Evolutionary conservation across 2,797 vertebrate genomes (phyloP).

Genomic region (Argentina silus): DNA sequence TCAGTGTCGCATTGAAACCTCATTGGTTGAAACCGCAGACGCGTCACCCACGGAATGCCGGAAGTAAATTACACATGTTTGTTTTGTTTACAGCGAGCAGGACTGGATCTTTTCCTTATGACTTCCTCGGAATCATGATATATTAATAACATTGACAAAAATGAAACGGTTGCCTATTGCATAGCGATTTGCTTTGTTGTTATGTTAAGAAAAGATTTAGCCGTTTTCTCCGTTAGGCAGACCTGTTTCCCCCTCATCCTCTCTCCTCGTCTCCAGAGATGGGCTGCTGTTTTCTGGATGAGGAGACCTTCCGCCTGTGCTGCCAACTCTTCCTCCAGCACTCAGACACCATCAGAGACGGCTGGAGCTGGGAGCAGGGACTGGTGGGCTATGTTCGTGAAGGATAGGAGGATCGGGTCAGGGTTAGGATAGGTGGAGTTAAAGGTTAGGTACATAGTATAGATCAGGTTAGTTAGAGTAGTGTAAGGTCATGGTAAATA

Average conservation of each 20-base stretch:
- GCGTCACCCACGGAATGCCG: background rate
- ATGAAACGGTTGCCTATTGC: background rate
- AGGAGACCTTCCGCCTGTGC: slow-evolving; percentile 61
- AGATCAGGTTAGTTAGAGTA: background rate
- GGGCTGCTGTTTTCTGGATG: slow-evolving; percentile 54
- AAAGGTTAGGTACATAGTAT: background rate
- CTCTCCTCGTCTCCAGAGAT: slow-evolving; percentile 37
- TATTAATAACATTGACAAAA: background rate
- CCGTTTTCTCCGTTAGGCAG: background rate
- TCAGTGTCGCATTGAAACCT: background rate
- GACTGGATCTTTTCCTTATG: too few relatives aligned
- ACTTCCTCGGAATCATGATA: too few relatives aligned
- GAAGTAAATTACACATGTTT: background rate
- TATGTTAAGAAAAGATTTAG: background rate
- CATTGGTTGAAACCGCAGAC: slow-evolving; percentile 2
- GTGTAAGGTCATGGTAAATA: too few relatives aligned
- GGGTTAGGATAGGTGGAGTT: too few relatives aligned
- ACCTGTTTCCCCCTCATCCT: background rate
- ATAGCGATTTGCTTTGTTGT: too few relatives aligned
- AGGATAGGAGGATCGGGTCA: background rate
- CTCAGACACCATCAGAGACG: slow-evolving; percentile 65
- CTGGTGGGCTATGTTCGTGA: slow-evolving; percentile 56
- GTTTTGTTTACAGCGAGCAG: too few relatives aligned
- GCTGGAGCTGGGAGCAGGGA: slow-evolving; percentile 71
- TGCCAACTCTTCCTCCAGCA: slow-evolving; percentile 66